Conservation (phyloP, 2,888 invertebrate genomes). For the Protula sp. region DNA sequence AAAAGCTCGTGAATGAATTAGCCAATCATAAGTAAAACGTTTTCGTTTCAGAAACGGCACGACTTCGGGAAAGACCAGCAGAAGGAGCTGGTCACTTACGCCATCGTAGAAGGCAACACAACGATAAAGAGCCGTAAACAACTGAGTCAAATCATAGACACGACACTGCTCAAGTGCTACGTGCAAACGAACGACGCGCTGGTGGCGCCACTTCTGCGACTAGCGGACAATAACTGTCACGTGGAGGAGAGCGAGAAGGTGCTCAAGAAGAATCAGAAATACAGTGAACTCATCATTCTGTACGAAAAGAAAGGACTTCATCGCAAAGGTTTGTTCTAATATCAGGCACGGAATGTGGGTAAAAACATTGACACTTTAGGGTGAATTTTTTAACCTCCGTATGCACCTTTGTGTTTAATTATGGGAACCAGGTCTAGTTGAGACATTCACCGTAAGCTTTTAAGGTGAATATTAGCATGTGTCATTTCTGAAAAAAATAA, state of each 20-base stretch:
- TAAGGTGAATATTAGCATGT: too few species aligned
- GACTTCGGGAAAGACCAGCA: conserved; percentile 40
- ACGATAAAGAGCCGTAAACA: conserved; percentile 61
- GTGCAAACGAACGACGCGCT: conserved; percentile 88
- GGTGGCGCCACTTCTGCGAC: conserved; percentile 81
- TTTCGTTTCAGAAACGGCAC: conserved; percentile 27
- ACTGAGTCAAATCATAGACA: conserved; percentile 88
- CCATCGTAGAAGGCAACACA: conserved; percentile 53
- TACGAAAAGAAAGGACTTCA: conserved; percentile 93
- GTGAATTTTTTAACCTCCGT: too few species aligned
- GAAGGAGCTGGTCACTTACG: conserved; percentile 41
- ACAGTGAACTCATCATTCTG: conserved; percentile 87
- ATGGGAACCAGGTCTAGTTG: too few species aligned
- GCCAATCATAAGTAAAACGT: too few species aligned
- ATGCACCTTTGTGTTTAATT: too few species aligned
- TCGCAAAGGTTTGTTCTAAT: conserved; percentile 63
- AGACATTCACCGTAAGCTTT: too few species aligned
- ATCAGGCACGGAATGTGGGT: too few species aligned
- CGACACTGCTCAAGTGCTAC: conserved; percentile 93
- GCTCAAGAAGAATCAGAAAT: conserved; percentile 78
- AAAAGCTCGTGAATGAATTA: too few species aligned
- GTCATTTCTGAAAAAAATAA: too few species aligned
- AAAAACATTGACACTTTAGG: too few species aligned
- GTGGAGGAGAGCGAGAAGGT: conserved; percentile 88
- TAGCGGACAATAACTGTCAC: conserved; percentile 80